Percentiles rank a stretch among this genome's conserved stretches.
Conservation (phyloP, 2,113 vertebrate genomes). For the Lamprologus tigripictilis region DNA sequence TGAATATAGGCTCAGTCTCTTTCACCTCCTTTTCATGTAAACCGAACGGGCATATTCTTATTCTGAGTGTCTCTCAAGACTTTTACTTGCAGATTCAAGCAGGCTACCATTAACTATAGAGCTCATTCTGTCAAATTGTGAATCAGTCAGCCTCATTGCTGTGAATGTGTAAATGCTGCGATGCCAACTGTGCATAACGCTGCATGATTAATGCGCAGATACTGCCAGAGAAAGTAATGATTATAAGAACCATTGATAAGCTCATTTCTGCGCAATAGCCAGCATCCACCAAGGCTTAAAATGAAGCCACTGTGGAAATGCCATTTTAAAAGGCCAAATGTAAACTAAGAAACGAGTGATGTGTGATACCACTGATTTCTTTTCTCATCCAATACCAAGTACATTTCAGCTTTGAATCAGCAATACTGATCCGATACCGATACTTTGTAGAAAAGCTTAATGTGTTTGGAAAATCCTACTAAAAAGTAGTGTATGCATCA, state of each 20-base stretch:
- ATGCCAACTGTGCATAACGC: background rate
- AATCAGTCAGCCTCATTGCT: background rate
- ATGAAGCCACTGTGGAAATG: background rate
- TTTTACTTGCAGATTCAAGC: background rate
- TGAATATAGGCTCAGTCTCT: background rate
- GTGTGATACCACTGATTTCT: background rate
- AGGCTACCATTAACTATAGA: background rate
- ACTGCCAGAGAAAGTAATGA: background rate
- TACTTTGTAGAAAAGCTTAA: background rate
- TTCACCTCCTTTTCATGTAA: background rate
- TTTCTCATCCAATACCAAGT: background rate
- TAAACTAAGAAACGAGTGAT: background rate
- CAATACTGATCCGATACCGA: background rate
- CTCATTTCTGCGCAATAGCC: background rate
- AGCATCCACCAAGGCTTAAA: background rate
- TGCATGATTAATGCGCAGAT: background rate
- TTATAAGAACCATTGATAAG: background rate
- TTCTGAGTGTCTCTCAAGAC: background rate
- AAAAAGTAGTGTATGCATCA: background rate
- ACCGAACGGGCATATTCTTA: background rate
- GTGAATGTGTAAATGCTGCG: background rate
- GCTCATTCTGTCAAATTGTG: background rate
- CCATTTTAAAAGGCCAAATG: background rate
- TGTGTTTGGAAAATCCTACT: background rate
- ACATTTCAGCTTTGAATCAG: background rate